A percentile compares a stretch with the other conserved stretches of the same genome.
These are phyloP conservation scores for Cardiocondyla obscurior DNA, from an alignment of 1,140 invertebrate genomes.

Conservation along the genomic window DNA sequence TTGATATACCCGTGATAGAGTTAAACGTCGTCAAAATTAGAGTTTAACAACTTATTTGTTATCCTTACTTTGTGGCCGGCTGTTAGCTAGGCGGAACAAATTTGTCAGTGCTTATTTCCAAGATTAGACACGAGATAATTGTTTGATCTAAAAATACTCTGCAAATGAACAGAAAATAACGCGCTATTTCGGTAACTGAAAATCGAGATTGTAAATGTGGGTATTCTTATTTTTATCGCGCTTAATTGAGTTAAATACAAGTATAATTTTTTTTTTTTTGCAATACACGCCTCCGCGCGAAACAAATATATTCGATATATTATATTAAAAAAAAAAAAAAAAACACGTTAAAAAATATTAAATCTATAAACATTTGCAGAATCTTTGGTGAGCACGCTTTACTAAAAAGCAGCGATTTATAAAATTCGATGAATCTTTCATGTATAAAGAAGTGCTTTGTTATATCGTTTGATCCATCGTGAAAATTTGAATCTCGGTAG, in stretches of 20 bases:
- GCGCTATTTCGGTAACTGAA: background rate
- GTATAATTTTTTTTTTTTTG: background rate
- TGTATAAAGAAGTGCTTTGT: background rate
- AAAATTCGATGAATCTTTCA: constrained; percentile 43
- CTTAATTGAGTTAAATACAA: background rate
- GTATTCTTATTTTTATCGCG: background rate
- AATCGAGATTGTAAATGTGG: background rate
- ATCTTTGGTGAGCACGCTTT: background rate
- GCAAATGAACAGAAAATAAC: background rate
- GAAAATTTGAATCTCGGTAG: constrained; percentile 14
- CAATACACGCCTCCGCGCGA: background rate
- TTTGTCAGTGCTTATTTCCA: background rate
- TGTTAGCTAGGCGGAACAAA: background rate
- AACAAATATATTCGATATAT: background rate
- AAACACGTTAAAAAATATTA: background rate
- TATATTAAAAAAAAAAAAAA: background rate
- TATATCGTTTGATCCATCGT: constrained; percentile 4
- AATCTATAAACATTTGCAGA: background rate
- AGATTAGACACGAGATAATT: background rate
- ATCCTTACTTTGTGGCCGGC: background rate
- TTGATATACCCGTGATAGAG: constrained; percentile 5
- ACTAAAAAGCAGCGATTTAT: background rate
- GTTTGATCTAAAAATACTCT: background rate
- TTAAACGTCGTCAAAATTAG: constrained; percentile 25
- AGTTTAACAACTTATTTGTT: constrained; percentile 10